Evolutionary conservation across 2,113 vertebrate genomes (phyloP).

Genomic region (Rallus limicola): DNA sequence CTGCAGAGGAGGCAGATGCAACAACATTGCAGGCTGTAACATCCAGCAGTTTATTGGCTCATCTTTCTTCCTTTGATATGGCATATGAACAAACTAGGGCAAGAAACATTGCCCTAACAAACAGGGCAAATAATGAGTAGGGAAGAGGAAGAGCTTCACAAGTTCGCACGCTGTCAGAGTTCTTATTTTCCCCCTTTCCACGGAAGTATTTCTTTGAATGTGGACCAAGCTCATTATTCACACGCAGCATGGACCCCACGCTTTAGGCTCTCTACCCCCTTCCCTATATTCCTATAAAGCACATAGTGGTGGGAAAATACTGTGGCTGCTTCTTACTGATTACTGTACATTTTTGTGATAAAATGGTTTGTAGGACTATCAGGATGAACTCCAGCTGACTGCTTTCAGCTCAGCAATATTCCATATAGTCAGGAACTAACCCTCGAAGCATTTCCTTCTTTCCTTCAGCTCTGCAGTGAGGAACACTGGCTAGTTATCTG

Average conservation of each 20-base stretch:
- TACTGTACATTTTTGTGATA: slow-evolving; percentile 39
- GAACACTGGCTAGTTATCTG: slow-evolving; percentile 20
- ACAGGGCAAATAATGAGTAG: background rate
- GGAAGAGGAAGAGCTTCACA: background rate
- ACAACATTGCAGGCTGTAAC: background rate
- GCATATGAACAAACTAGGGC: background rate
- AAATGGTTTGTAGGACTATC: slow-evolving; percentile 22
- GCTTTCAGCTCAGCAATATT: background rate
- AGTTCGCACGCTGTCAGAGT: background rate
- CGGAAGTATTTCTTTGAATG: background rate
- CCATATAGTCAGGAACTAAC: slow-evolving; percentile 19
- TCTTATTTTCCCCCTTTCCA: background rate
- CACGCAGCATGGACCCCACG: background rate
- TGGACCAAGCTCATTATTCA: background rate
- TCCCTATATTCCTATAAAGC: background rate
- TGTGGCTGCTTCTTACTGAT: slow-evolving; percentile 9
- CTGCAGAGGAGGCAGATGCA: background rate
- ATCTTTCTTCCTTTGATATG: background rate
- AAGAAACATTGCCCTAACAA: background rate
- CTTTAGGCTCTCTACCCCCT: background rate
- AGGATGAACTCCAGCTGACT: slow-evolving; percentile 52
- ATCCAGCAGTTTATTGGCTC: background rate
- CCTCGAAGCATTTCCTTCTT: slow-evolving; percentile 36
- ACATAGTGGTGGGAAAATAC: slow-evolving; percentile 22
- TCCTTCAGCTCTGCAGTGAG: background rate